phyloP scores from a whole-genome alignment of 2,113 vertebrate genomes.

The Neotoma lepida region DNA sequence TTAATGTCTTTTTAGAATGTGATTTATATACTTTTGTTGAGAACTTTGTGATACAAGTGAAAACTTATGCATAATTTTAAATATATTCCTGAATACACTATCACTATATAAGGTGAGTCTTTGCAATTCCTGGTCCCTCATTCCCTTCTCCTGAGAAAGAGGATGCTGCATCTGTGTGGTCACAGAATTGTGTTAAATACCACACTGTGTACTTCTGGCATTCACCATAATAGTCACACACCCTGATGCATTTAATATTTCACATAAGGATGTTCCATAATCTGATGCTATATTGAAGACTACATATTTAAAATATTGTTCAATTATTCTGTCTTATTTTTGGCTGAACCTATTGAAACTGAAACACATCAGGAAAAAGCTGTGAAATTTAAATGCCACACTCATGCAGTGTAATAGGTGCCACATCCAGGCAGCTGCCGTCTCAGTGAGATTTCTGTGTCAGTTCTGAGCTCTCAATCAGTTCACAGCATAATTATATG shows the following conservation, averaged over 20 bases:
- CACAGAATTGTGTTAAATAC: neutral
- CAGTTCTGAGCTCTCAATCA: neutral
- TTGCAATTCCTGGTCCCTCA: neutral
- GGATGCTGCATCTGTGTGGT: neutral
- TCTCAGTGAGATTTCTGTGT: neutral
- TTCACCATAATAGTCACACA: constrained; percentile 43
- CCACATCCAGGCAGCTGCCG: neutral
- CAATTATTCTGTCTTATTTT: constrained; percentile 73
- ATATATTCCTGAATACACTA: neutral
- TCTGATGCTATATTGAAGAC: constrained; percentile 66
- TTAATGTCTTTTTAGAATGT: neutral
- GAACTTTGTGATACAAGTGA: neutral
- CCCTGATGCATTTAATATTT: constrained; percentile 37
- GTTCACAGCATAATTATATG: neutral
- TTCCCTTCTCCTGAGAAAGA: constrained; percentile 20
- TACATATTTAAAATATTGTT: constrained; percentile 68
- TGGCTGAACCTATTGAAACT: constrained; percentile 68
- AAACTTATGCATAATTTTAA: neutral
- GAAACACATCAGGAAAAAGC: constrained; percentile 56
- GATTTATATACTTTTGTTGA: constrained; percentile 4
- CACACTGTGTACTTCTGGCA: constrained; percentile 19
- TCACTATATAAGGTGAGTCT: neutral
- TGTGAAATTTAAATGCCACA: constrained; percentile 78
- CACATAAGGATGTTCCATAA: constrained; percentile 55
- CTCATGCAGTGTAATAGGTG: constrained; percentile 67